A percentile compares a stretch with the other conserved stretches of the same genome.
phyloP scores from a whole-genome alignment of 2,113 vertebrate genomes.

The Actinemys pallida region DNA sequence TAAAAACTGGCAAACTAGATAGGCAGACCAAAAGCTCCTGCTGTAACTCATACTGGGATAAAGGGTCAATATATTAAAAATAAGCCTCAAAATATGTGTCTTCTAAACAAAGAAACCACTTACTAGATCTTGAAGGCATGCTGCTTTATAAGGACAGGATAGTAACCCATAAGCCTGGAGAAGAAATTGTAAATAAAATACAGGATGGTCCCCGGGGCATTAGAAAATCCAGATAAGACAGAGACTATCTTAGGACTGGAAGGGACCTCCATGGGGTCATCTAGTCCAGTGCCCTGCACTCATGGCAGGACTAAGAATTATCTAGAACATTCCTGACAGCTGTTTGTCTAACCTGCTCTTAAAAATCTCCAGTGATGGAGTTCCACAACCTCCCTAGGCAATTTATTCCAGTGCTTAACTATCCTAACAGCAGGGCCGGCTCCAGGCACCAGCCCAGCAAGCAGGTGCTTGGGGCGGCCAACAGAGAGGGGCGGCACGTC shows the following conservation, averaged over 20 bases:
- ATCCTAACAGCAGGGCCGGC: no score
- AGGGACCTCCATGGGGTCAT: no score
- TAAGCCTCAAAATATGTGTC: not conserved
- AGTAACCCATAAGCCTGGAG: slow-evolving; percentile 68
- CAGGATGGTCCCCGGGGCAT: slow-evolving; percentile 71
- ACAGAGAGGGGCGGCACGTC: no score
- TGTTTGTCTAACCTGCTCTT: no score
- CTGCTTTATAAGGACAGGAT: slow-evolving; percentile 8
- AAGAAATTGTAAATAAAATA: slow-evolving; percentile 72
- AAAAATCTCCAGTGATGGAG: no score
- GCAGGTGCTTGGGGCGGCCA: no score
- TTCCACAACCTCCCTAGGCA: no score
- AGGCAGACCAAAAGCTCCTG: not conserved
- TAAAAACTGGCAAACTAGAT: not conserved
- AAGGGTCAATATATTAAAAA: not conserved
- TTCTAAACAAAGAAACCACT: slow-evolving; percentile 10
- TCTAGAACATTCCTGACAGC: no score
- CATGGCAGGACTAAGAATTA: no score
- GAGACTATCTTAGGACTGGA: not conserved
- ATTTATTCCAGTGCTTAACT: no score
- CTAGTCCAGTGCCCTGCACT: no score
- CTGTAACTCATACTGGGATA: not conserved
- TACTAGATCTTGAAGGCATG: not conserved
- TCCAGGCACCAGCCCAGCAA: no score
- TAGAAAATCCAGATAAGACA: slow-evolving; percentile 44